Conservation (phyloP, 2,888 invertebrate genomes). For the Phaedon cochleariae region DNA sequence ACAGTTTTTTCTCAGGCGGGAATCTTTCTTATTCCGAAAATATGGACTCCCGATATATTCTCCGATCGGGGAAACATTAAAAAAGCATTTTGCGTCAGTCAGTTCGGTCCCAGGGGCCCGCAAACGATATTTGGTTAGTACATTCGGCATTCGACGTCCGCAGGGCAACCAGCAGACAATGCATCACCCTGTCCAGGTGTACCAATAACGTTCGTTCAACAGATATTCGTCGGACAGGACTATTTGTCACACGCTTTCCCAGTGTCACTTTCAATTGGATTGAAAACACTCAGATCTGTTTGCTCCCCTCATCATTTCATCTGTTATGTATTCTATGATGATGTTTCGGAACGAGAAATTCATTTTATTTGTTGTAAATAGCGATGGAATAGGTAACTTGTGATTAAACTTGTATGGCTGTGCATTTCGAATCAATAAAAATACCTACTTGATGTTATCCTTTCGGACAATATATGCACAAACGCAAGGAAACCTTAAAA, state of each 20-base stretch:
- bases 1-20: background rate
- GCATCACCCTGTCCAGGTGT: constrained; percentile 31
- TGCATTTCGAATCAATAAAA: too few relatives aligned
- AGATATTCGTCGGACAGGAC: constrained; percentile 21
- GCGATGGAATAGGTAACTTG: too few relatives aligned
- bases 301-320: background rate
- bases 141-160: constrained; percentile 25
- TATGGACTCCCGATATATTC: constrained; percentile 21
- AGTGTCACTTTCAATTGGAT: background rate
- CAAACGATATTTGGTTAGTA: constrained; percentile 30
- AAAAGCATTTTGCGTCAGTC: constrained; percentile 24
- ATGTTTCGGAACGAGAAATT: too few relatives aligned
- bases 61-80: constrained; percentile 17
- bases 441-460: too few relatives aligned
- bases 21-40: constrained; percentile 14
- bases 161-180: constrained; percentile 21
- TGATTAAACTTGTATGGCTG: too few relatives aligned
- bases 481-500: background rate
- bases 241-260: constrained; percentile 22
- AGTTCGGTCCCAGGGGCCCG: constrained; percentile 15
- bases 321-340: too few relatives aligned
- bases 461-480: background rate
- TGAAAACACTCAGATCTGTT: background rate
- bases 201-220: constrained; percentile 24
- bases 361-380: too few relatives aligned